A percentile compares a stretch with the other conserved stretches of the same genome.
Conservation (phyloP, 2,797 vertebrate genomes). For the Cacajao melanocephalus region DNA sequence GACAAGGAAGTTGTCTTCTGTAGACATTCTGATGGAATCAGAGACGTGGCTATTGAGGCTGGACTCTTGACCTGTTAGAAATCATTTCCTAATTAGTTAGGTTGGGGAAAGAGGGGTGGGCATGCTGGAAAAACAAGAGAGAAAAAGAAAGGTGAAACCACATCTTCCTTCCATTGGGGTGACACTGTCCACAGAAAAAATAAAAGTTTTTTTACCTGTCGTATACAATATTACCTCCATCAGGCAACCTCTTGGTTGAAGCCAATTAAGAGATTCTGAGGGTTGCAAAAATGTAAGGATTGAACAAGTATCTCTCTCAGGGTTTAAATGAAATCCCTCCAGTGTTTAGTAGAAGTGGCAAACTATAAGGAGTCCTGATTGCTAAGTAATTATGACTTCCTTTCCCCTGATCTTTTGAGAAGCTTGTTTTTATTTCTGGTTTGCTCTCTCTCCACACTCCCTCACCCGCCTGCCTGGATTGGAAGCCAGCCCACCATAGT, state of each 20-base stretch:
- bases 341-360: not conserved
- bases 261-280: not conserved
- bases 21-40: not conserved
- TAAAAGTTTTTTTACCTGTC: not conserved
- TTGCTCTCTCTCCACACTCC: not conserved
- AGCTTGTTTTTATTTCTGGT: constrained; percentile 11
- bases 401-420: not conserved
- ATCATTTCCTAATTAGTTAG: not conserved
- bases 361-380: not conserved
- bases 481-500: constrained; percentile 34
- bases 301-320: not conserved
- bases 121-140: not conserved
- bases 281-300: not conserved
- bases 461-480: not conserved
- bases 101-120: not conserved
- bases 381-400: not conserved
- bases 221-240: not conserved
- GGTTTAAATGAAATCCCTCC: not conserved
- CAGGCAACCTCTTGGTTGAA: not conserved
- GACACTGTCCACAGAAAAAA: not conserved
- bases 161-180: not conserved
- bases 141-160: not conserved
- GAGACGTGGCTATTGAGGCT: not conserved
- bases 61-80: not conserved
- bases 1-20: not conserved